Conservation (phyloP, 2,888 invertebrate species). For the Drosophila diplacantha region DNA sequence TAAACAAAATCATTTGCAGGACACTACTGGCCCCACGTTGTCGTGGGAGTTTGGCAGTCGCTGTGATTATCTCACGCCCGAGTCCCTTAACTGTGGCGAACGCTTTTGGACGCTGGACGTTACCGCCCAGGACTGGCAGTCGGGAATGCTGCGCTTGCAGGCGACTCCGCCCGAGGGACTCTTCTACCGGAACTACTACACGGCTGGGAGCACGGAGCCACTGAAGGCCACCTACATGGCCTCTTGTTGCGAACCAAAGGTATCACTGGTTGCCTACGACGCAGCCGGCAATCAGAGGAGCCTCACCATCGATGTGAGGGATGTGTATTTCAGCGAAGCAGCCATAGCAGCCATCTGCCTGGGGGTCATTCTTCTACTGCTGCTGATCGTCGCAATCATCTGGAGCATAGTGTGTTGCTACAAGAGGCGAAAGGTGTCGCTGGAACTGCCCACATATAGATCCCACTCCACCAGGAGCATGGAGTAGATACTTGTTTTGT, state of each 20-base stretch:
- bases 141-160: conserved; percentile 82
- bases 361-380: conserved; percentile 82
- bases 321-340: conserved; percentile 76
- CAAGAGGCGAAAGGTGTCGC: conserved; percentile 79
- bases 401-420: conserved; percentile 82
- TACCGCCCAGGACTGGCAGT: conserved; percentile 82
- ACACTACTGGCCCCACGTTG: conserved; percentile 81
- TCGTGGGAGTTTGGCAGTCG: conserved; percentile 83
- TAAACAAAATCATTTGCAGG: conserved; percentile 61
- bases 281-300: conserved; percentile 83
- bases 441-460: conserved; percentile 82
- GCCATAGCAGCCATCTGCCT: conserved; percentile 85
- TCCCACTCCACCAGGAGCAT: conserved; percentile 75
- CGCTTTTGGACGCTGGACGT: conserved; percentile 85
- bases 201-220: conserved; percentile 83
- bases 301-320: conserved; percentile 81
- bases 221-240: conserved; percentile 84
- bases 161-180: conserved; percentile 81
- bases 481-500: conserved; percentile 53
- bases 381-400: conserved; percentile 81
- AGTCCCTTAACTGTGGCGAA: conserved; percentile 80
- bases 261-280: conserved; percentile 84
- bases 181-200: conserved; percentile 81
- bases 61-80: conserved; percentile 79
- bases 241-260: conserved; percentile 85